Percentiles rank a stretch among this genome's conserved stretches.
phyloP scores from a whole-genome alignment of 1,140 invertebrate genomes.

The Monomorium pharaonis region DNA sequence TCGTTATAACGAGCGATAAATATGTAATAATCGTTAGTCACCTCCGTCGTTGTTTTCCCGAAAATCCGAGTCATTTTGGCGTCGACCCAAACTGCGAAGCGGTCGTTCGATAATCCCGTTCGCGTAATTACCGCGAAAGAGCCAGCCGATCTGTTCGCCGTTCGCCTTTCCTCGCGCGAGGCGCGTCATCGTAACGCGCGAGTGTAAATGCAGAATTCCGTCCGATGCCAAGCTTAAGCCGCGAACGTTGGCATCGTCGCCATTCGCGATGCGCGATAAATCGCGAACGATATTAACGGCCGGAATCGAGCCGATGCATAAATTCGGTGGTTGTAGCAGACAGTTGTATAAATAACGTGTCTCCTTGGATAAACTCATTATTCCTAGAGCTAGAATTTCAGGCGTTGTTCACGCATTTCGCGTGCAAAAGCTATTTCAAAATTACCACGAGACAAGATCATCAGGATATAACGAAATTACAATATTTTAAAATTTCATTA shows the following conservation, averaged over 20 bases:
- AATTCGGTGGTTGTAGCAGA: constrained; percentile 35
- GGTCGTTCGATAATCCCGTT: constrained; percentile 57
- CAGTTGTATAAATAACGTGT: constrained; percentile 32
- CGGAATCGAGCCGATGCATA: constrained; percentile 47
- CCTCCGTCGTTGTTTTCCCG: neutral
- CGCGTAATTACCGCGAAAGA: constrained; percentile 62
- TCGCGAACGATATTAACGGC: constrained; percentile 15
- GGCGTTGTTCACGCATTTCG: neutral
- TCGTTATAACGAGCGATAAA: constrained; percentile 43
- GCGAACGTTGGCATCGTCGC: neutral
- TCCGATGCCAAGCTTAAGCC: constrained; percentile 39
- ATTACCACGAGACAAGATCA: neutral
- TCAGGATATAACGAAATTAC: neutral
- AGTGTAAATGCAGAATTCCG: constrained; percentile 56
- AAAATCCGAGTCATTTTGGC: constrained; percentile 55
- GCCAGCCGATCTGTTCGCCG: constrained; percentile 41
- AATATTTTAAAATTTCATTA: neutral
- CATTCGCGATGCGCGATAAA: constrained; percentile 22
- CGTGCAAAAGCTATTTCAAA: neutral
- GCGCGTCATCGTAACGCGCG: neutral
- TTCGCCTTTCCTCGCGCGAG: constrained; percentile 9
- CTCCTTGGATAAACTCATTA: neutral
- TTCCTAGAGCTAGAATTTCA: neutral
- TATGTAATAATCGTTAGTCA: constrained; percentile 48
- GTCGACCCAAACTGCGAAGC: constrained; percentile 4